Conservation (phyloP, 2,113 vertebrate genomes). For the Lathamus discolor region DNA sequence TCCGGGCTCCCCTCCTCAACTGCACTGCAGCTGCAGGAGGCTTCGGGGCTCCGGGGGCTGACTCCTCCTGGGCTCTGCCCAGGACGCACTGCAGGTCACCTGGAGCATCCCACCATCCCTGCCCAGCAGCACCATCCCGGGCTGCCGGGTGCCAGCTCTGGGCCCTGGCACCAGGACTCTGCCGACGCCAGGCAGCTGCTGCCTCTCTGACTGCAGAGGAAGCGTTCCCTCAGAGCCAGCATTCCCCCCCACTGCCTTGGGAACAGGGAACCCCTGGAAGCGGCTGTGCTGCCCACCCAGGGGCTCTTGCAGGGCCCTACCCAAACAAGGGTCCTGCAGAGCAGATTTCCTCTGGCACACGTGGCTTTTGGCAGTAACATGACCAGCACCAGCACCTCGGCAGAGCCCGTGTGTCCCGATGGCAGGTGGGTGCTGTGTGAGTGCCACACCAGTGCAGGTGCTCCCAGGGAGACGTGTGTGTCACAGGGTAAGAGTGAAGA, state of each 20-base stretch:
- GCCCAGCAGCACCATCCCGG: rapidly evolving
- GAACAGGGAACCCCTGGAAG: background rate
- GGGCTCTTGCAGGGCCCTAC: background rate
- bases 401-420: rapidly evolving
- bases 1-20: slow-evolving; percentile 30
- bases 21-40: background rate
- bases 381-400: background rate
- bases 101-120: background rate
- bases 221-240: rapidly evolving
- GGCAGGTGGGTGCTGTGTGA: rapidly evolving
- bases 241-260: background rate
- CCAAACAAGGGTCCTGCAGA: background rate
- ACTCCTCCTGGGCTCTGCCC: background rate
- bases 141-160: background rate
- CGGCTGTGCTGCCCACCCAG: background rate
- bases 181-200: rapidly evolving
- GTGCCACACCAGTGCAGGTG: rapidly evolving
- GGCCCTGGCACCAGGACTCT: background rate
- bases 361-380: background rate
- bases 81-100: background rate
- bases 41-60: background rate
- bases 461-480: rapidly evolving
- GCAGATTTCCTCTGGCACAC: background rate
- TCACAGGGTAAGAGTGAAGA: background rate
- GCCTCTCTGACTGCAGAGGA: background rate